phyloP scores from a whole-genome alignment of 2,888 invertebrate species.

The Hoplodrina blanda region DNA sequence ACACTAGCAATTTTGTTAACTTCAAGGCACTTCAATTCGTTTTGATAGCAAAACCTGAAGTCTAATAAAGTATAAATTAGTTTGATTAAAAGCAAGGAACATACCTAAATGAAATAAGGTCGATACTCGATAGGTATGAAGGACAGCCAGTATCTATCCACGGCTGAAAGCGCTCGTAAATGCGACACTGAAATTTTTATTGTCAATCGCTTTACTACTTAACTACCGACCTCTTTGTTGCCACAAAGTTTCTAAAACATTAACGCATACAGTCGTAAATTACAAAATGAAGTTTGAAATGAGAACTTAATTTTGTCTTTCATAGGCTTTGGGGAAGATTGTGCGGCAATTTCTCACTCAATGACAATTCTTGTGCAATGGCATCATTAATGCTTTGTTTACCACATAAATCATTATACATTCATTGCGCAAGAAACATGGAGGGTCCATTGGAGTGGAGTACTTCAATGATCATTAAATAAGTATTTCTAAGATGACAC shows the following conservation, averaged over 20 bases:
- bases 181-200: conserved; percentile 57
- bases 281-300: conserved; percentile 34
- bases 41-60: conserved; percentile 31
- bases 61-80: conserved; percentile 38
- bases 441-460: background rate
- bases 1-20: background rate
- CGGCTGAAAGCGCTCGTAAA: conserved; percentile 57
- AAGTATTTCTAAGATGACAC: conserved; percentile 11
- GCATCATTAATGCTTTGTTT: conserved; percentile 8
- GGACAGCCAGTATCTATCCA: conserved; percentile 43
- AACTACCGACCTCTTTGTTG: conserved; percentile 35
- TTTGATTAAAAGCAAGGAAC: conserved; percentile 51
- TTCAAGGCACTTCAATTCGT: conserved; percentile 5
- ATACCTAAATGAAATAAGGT: conserved; percentile 57
- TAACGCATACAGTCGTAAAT: conserved; percentile 41
- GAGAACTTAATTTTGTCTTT: background rate
- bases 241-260: conserved; percentile 34
- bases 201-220: conserved; percentile 45
- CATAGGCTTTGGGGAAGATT: background rate
- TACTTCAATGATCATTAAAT: conserved; percentile 8
- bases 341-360: background rate
- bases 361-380: conserved; percentile 7
- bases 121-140: conserved; percentile 54
- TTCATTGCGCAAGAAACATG: background rate
- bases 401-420: conserved; percentile 11